These are phyloP conservation scores for Pogonocichla stellata DNA, from an alignment of 2,113 vertebrate genomes.

Conservation along the genomic window DNA sequence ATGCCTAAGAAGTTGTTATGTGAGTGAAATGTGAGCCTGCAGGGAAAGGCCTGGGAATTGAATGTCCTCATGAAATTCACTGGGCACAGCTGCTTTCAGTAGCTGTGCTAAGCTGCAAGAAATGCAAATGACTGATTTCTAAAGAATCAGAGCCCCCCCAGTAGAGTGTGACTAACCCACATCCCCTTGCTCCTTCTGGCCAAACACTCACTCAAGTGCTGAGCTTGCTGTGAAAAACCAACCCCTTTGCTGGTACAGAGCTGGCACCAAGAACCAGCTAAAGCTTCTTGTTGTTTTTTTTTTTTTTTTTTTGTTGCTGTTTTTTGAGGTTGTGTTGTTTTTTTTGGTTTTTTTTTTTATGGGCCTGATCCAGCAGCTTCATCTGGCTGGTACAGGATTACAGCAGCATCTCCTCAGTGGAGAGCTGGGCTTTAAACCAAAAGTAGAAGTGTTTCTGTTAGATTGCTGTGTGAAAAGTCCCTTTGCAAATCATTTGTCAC, in stretches of 20 bases:
- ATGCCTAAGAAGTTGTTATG: neutral
- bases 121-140: slow-evolving; percentile 6
- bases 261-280: neutral
- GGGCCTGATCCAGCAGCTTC: neutral
- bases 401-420: neutral
- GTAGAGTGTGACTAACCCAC: neutral
- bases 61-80: neutral
- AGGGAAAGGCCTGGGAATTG: neutral
- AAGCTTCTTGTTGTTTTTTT: neutral
- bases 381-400: neutral
- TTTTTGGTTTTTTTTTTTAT: neutral
- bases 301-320: too few species aligned
- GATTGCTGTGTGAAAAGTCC: neutral
- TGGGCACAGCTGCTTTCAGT: neutral
- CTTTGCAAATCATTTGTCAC: neutral
- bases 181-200: neutral
- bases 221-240: neutral
- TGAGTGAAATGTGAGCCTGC: neutral
- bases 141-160: neutral
- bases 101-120: neutral
- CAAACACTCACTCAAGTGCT: neutral
- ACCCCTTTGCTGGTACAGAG: neutral
- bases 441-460: neutral
- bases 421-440: neutral
- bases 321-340: too few species aligned